Percentiles rank a stretch among this genome's conserved stretches.
Evolutionary conservation across 2,113 vertebrate species (phyloP).

Genomic region (Pogona vitticeps): DNA sequence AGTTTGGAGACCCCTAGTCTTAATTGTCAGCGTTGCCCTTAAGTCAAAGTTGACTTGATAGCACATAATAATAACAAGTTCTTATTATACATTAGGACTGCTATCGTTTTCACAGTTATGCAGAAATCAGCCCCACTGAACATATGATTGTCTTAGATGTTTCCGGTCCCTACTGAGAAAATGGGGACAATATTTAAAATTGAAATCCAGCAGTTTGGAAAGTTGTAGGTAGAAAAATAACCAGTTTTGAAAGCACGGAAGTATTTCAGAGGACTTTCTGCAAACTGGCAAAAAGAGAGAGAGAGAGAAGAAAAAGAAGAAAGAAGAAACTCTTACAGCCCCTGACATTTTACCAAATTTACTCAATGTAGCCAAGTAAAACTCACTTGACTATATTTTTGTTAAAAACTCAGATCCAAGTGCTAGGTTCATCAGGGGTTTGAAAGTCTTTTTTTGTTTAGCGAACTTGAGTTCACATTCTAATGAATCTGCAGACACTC

Average conservation of each 20-base stretch:
- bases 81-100: not conserved
- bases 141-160: not conserved
- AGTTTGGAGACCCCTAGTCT: no score
- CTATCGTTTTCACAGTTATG: not conserved
- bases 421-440: not conserved
- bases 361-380: not conserved
- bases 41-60: no score
- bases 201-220: not conserved
- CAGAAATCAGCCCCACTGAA: not conserved
- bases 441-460: not conserved
- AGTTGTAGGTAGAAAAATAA: not conserved
- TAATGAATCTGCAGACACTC: not conserved
- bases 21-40: no score
- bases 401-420: not conserved
- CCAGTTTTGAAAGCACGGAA: not conserved
- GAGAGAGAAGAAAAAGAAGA: no score
- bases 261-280: accelerated
- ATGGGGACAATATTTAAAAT: not conserved
- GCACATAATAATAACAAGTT: not conserved
- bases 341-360: not conserved
- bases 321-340: not conserved
- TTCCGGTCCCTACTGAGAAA: not conserved
- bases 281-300: no score
- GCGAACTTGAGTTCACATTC: not conserved
- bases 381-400: not conserved